Evolutionary conservation across 2,888 invertebrate genomes (phyloP), one percentile per base, ranked within the genome.

Genomic region (Syrista parreyssii): DNA sequence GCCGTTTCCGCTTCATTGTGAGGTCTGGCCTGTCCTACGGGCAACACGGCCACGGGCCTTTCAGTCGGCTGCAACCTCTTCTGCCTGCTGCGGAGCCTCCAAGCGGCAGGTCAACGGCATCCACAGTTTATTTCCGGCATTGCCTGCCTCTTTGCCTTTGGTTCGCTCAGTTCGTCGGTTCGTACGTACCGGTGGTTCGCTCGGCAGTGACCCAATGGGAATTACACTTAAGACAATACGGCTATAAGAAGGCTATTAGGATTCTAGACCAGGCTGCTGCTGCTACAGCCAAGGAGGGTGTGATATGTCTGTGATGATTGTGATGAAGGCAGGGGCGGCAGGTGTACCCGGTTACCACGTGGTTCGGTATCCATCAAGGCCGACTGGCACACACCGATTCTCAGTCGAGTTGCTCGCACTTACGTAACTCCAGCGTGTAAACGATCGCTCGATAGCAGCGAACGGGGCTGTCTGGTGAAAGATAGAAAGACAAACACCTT

Each of bases 91-190:
- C 36, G 78, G 78, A 36, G 88, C 40, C 92, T 92, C 79, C 71
- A 92, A 92, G 77, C 78, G 55, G 82, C 82, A 85, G 90, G 91
- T 90, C 90, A 90, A 90, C 90, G 90, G 87, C 90, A 88, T 84
- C 82, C 82, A 81, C 82, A 85, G 89, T 88, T 90, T 91, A 90
- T 91, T 90, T 90, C 90, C 91, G 90, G 89, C 90, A 88, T 89
- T 87, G 87, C 83, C 85, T 87, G 79, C 81, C 82, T 81, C 68
- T 79, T 79, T 55, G 78, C 80, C 79, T 80, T 79, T 81, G 71
- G 77, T 78, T 76, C 80, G 78, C 77, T 77, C 74, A 78, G 80
- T 81, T 79, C 76, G 79, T 79, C 80, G 78, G 71, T 69, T 71
- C 80, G 55, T 55, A 55, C 55, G 23, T 55, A 55, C 23, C 55